A percentile compares a stretch with the other conserved stretches of the same genome.
phyloP scores from a whole-genome alignment of 1,140 invertebrate genomes.

The Drosophila teissieri region DNA sequence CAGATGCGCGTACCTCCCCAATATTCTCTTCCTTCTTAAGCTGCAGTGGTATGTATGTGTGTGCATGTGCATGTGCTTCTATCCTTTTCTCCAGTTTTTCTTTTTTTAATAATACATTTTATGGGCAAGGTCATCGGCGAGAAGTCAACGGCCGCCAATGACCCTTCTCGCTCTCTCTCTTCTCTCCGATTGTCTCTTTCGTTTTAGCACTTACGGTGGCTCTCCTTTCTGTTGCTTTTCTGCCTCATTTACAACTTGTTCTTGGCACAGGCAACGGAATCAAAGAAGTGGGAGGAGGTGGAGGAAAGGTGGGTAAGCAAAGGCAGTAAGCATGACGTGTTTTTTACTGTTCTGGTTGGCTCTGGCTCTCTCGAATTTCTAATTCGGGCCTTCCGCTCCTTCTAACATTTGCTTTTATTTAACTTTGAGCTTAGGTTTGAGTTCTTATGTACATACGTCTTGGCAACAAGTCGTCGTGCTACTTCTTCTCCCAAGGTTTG shows the following conservation, averaged over 20 bases:
- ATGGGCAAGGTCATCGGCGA: slow-evolving; percentile 84
- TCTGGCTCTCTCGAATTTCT: slow-evolving; percentile 46
- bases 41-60: background rate
- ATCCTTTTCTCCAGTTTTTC: slow-evolving; percentile 26
- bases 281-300: background rate
- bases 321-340: slow-evolving; percentile 76
- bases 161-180: slow-evolving; percentile 66
- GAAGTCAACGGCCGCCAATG: slow-evolving; percentile 84
- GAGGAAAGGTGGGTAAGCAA: slow-evolving; percentile 10
- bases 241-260: slow-evolving; percentile 80
- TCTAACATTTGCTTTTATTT: slow-evolving; percentile 60
- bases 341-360: slow-evolving; percentile 46
- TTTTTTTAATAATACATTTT: slow-evolving; percentile 76
- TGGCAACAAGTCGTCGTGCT: slow-evolving; percentile 73
- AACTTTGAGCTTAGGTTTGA: slow-evolving; percentile 35
- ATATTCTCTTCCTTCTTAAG: background rate
- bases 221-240: slow-evolving; percentile 32
- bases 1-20: slow-evolving; percentile 50
- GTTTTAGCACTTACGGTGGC: background rate
- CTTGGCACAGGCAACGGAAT: slow-evolving; percentile 59
- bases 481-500: slow-evolving; percentile 39
- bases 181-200: slow-evolving; percentile 7
- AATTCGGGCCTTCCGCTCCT: slow-evolving; percentile 64
- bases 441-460: slow-evolving; percentile 68
- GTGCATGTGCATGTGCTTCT: slow-evolving; percentile 51